Base-by-base conservation (phyloP, 2,888 invertebrate genomes). In the Eurytoma californica region DNA sequence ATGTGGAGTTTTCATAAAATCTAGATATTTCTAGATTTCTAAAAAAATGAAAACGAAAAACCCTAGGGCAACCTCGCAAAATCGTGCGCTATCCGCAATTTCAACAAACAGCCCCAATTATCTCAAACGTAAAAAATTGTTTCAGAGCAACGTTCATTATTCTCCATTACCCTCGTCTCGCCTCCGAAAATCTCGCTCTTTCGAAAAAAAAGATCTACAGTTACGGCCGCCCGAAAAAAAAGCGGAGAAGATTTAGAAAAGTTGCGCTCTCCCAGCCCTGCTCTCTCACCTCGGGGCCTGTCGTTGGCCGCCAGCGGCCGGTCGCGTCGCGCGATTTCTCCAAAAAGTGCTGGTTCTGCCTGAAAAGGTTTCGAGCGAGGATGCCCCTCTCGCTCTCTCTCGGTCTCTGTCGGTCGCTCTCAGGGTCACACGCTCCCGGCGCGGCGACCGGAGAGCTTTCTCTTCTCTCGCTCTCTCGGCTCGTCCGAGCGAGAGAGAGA, bases 361-460 rank as follows among this genome's bases (percentile, higher is more conserved):
- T 61, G 76, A 69, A 69, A 69, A 69, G 69, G 69, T 63, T 69
- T 65, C 76, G 60, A 60, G 28, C 60, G 70, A 70, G 30, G 74
- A 67, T 72, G 49, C 30, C 55, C 53, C 65, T 47, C 39, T 68
- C 28, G 47, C 55, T 47, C 58, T 47, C 65, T 66, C 66, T 47
- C 60, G 57, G 63, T 3, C 55, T 57, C 53, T 18, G 18, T 47
- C 39, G 30, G 18, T 47, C 30, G 53, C 55, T 53, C 72, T 77
- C 77, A 77, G 77, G 77, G 77, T 77, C 72, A 74, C 67, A 63
- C 79, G 72, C 57, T 55, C 60, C 55, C 47, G 63, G 47, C 53
- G 53, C 53, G 4, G 53, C 53, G n/a, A n/a, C 53, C n/a, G 47
- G 72, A 24, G 14, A 72, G 70, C 77, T 82, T 77, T 77, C 77